These are phyloP conservation scores for Nicator chloris DNA, from an alignment of 2,113 vertebrate species.

Conservation along the genomic window DNA sequence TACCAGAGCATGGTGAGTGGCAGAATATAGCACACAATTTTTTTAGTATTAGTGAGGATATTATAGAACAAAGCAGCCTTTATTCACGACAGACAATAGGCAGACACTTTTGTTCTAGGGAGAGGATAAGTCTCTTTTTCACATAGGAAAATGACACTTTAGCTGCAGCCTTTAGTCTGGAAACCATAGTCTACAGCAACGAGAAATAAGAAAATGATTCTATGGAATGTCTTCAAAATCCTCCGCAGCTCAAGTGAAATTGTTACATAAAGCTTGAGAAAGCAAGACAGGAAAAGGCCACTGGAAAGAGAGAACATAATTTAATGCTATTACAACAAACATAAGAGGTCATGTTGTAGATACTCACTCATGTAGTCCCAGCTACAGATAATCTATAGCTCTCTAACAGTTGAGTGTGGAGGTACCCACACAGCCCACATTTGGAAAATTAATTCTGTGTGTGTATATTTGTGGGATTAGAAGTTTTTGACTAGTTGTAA, in stretches of 20 bases:
- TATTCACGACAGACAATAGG: neutral
- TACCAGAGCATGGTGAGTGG: neutral
- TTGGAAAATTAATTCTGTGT: neutral
- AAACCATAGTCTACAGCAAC: neutral
- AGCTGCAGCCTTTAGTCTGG: neutral
- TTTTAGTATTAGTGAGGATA: neutral
- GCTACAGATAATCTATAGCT: neutral
- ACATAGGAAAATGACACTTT: neutral
- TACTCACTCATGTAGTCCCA: neutral
- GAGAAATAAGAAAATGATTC: neutral
- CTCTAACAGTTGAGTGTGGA: neutral
- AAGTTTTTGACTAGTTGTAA: neutral
- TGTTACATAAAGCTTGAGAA: neutral
- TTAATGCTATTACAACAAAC: neutral
- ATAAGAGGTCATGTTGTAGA: neutral
- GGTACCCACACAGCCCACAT: neutral
- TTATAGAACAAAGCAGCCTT: neutral
- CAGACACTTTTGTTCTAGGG: neutral
- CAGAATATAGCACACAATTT: neutral
- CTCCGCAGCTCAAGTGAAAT: neutral
- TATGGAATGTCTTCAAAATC: neutral
- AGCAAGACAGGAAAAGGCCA: neutral
- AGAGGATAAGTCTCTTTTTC: neutral
- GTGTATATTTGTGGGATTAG: neutral
- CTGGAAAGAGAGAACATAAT: neutral